Base-by-base conservation (phyloP, 2,888 invertebrate species). In the Macropis europaea region DNA sequence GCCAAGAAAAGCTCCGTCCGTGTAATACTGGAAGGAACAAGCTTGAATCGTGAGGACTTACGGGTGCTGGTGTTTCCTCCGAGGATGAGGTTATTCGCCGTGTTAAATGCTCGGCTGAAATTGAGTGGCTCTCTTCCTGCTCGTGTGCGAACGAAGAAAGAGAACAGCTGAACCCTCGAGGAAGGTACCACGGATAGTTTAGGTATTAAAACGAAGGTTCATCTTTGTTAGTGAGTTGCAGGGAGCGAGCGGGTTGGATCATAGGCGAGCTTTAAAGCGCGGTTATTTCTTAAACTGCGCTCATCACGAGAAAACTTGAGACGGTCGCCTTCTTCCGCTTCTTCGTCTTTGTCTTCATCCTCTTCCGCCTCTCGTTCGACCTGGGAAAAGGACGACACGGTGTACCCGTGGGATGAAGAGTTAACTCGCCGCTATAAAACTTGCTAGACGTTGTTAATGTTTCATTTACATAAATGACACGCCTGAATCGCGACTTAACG, bases 361-460 rank as follows among this genome's bases (percentile, higher is more conserved):
- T 34, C 17, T n/a, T 2, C 7, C 3, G n/a, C 22, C 19, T 30
- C 1, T 26, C 28, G 34, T 32, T 36, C 11, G 9, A 3, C 30
- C 2, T 1, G 24, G 24, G 32, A 28, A 45, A 38, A n/a, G n/a
- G 62, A 30, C 36, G 42, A 64, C 56, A 56, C 36, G 34, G 34
- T 56, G 60, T 48, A 54, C 68, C 34, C 54, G 52, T 52, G 47
- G 70, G 63, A 57, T 42, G 36, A 56, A 59, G 28, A 57, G 77
- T 68, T 70, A 76, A 74, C 73, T 72, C 62, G 68, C 36, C 47
- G 57, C 75, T 68, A 80, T 84, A 79, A 84, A 84, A 82, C 77
- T 79, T 81, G 75, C 76, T 80, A 78, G 79, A 82, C 80, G 69
- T 79, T 73, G 77, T 79, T 82, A 85, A 80, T 57, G 76, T 76